Evolutionary conservation across 2,113 vertebrate species (phyloP).

Genomic region (Sula dactylatra): DNA sequence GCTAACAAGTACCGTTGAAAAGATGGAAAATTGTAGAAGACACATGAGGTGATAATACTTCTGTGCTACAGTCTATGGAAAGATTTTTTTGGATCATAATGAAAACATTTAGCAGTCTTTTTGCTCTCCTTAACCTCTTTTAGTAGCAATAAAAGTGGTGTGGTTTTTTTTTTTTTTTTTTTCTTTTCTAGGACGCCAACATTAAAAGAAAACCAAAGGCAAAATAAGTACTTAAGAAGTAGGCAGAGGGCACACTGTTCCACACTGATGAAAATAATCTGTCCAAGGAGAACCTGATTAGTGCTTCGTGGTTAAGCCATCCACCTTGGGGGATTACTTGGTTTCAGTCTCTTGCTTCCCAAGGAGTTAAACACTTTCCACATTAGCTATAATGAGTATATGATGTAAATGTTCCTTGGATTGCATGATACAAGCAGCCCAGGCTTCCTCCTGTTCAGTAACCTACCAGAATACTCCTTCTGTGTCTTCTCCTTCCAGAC

Average conservation of each 20-base stretch:
- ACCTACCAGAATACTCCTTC: background rate
- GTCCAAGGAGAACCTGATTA: background rate
- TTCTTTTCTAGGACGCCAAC: background rate
- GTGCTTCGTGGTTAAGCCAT: background rate
- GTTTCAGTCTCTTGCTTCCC: background rate
- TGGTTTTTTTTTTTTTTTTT: background rate
- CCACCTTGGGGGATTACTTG: background rate
- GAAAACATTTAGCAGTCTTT: background rate
- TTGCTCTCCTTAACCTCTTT: background rate
- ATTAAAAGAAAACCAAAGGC: background rate
- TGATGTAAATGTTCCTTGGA: background rate
- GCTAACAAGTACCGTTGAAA: background rate
- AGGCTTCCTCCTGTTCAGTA: background rate
- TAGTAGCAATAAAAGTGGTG: background rate
- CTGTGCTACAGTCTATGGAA: background rate
- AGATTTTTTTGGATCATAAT: background rate
- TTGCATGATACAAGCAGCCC: background rate
- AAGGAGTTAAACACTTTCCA: background rate
- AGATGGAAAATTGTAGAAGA: background rate
- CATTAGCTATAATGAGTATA: background rate
- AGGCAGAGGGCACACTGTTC: background rate
- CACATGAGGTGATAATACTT: background rate
- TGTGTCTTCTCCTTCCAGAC: background rate
- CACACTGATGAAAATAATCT: background rate
- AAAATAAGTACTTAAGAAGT: background rate